Evolutionary conservation across 2,113 vertebrate genomes (phyloP).

Genomic region (Nothoprocta pentlandii): DNA sequence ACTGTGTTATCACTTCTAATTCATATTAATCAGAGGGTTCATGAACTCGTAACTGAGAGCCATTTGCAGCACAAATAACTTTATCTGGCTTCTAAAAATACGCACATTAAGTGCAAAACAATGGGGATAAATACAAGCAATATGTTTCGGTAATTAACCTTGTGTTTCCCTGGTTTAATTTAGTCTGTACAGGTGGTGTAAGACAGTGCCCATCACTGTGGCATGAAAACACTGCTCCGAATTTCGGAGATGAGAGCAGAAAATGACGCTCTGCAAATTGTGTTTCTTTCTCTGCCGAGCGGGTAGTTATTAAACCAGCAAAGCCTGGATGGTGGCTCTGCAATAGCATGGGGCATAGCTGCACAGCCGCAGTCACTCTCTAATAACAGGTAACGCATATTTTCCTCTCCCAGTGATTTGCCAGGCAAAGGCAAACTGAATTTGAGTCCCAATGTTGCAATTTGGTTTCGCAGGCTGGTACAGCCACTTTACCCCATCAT

Average conservation of each 20-base stretch:
- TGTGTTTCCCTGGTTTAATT: slow-evolving; percentile 30
- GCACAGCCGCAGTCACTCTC: slow-evolving; percentile 4
- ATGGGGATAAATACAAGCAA: slow-evolving; percentile 65
- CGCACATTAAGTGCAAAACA: slow-evolving; percentile 28
- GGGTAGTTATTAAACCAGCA: slow-evolving; percentile 54
- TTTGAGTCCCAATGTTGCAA: slow-evolving; percentile 6
- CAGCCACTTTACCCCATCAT: slow-evolving; percentile 10
- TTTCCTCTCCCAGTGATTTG: slow-evolving; percentile 8
- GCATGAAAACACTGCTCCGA: not conserved
- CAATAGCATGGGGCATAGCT: not conserved
- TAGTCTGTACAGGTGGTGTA: slow-evolving; percentile 19
- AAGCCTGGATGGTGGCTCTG: slow-evolving; percentile 26
- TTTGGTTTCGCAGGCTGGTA: not conserved
- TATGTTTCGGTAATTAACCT: slow-evolving; percentile 49
- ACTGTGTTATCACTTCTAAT: slow-evolving; percentile 57
- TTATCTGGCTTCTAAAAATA: slow-evolving; percentile 47
- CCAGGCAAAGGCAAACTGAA: slow-evolving; percentile 23
- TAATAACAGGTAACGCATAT: slow-evolving; percentile 29
- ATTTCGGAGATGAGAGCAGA: slow-evolving; percentile 27
- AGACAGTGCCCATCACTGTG: not conserved
- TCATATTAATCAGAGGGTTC: slow-evolving; percentile 68
- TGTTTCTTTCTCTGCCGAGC: not conserved
- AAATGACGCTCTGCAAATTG: slow-evolving; percentile 10
- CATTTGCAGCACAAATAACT: slow-evolving; percentile 61
- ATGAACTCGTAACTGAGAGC: slow-evolving; percentile 47